Evolutionary conservation across 2,113 vertebrate genomes (phyloP).

Genomic region (Pygoscelis adeliae): DNA sequence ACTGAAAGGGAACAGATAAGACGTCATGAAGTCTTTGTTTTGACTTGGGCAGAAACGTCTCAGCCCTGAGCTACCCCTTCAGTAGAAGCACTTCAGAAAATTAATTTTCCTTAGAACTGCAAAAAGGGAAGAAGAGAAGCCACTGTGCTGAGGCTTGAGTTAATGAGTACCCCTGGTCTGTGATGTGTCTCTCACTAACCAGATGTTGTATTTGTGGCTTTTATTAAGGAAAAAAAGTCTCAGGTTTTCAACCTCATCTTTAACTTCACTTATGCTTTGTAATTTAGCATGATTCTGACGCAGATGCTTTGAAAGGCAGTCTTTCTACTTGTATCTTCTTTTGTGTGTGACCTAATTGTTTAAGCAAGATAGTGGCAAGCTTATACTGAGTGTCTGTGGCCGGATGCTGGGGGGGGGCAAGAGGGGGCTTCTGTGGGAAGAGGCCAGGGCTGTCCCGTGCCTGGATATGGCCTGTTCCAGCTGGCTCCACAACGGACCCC

Average conservation of each 20-base stretch:
- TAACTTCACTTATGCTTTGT: neutral
- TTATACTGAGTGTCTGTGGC: neutral
- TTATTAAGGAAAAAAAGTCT: neutral
- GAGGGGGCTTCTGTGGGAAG: neutral
- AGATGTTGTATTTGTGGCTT: rapidly evolving
- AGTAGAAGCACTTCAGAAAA: neutral
- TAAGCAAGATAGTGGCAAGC: neutral
- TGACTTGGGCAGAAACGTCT: neutral
- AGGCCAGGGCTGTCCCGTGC: rapidly evolving
- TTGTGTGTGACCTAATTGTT: neutral
- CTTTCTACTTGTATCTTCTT: neutral
- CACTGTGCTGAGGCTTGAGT: neutral
- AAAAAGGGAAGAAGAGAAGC: neutral
- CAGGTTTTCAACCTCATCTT: neutral
- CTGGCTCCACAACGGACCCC: rapidly evolving
- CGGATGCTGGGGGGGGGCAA: neutral
- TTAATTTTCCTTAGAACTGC: neutral
- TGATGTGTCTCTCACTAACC: neutral
- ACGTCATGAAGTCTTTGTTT: rapidly evolving
- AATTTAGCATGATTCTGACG: neutral
- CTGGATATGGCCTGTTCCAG: rapidly evolving
- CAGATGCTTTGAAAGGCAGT: neutral
- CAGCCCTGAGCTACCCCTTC: neutral
- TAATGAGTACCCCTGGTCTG: rapidly evolving
- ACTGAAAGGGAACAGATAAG: rapidly evolving